Evolutionary conservation across 2,888 invertebrate genomes (phyloP).

Genomic region (Troides aeacus): DNA sequence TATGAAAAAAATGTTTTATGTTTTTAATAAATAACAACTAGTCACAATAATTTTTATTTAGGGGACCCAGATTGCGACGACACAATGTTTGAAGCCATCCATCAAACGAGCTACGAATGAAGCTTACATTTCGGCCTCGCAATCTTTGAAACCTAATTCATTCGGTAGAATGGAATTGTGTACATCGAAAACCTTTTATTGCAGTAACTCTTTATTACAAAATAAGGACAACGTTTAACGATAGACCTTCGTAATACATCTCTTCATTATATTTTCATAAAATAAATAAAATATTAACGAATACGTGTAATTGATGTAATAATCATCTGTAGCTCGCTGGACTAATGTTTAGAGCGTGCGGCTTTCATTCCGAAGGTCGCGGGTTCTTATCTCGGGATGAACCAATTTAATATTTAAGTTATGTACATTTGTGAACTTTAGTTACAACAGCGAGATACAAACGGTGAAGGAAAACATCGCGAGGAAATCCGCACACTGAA

Average conservation of each 20-base stretch:
- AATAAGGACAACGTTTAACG: slow-evolving; percentile 9
- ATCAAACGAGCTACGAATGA: slow-evolving; percentile 21
- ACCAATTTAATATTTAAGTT: no score
- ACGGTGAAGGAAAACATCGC: no score
- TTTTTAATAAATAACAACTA: neutral
- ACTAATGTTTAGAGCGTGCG: no score
- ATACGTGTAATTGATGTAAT: neutral
- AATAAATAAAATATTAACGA: neutral
- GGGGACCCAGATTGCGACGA: slow-evolving; percentile 7
- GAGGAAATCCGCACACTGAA: no score
- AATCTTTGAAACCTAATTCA: slow-evolving; percentile 27
- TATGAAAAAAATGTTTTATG: no score
- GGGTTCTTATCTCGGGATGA: no score
- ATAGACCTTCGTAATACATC: neutral
- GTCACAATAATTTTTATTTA: neutral
- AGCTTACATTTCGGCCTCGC: slow-evolving; percentile 25
- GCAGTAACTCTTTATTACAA: slow-evolving; percentile 11
- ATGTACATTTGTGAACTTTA: no score
- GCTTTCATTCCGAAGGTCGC: no score
- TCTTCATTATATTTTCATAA: neutral
- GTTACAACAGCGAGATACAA: no score
- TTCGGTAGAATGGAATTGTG: slow-evolving; percentile 20
- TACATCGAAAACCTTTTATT: slow-evolving; percentile 21
- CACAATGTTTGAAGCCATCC: slow-evolving; percentile 24
- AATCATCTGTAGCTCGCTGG: neutral